Base-by-base conservation (phyloP, 2,113 vertebrate genomes). In the Spheniscus mendiculus region DNA sequence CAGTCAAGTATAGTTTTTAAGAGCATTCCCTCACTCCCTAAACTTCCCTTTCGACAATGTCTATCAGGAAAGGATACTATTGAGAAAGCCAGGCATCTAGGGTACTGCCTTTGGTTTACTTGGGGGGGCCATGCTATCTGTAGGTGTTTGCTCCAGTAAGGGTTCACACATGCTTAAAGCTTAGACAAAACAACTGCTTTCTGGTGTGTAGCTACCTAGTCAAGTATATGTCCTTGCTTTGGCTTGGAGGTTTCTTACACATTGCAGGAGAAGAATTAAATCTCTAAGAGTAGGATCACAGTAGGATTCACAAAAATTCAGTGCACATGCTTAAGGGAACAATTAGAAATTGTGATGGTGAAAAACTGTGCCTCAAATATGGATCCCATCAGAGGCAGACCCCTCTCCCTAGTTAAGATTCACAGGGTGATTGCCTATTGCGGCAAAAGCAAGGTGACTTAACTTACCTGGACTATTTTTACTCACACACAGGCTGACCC, bases 381-480 rank as follows among this genome's bases (percentile, higher is more conserved):
- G 27, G 52, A 78, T 59, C 10, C 6, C 6, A 1, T 18, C n/a
- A 90, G 34, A 84, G 17, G 17, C 42, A 88, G 30, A 62, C 4
- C 16, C 9, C 15, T 61, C 18, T 55, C 58, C 49, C 53, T 27
- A 23, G n/a, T 32, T 44, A 34, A 34, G 79, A 90, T 61, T 76
- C 66, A 65, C 17, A 62, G 32, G 12, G 18, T 1, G 2, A 74
- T 30, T 34, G 49, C 29, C 36, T 50, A 32, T 20, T 66, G 52
- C 26, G 87, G 73, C 38, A 72, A 83, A 79, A 85, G 29, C 23
- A 79, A 89, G 70, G 73, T 76, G 70, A 80, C 63, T 95, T 90
- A 42, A 81, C 81, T 84, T 82, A 87, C 77, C 91, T 89, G 78
- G 49, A 76, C 87, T 94, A 89, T 91, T 95, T 97, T 94, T 65